Evolutionary conservation across 2,797 vertebrate species (phyloP), one percentile per base, ranked within the genome.

Genomic region (Liparis tanakae): DNA sequence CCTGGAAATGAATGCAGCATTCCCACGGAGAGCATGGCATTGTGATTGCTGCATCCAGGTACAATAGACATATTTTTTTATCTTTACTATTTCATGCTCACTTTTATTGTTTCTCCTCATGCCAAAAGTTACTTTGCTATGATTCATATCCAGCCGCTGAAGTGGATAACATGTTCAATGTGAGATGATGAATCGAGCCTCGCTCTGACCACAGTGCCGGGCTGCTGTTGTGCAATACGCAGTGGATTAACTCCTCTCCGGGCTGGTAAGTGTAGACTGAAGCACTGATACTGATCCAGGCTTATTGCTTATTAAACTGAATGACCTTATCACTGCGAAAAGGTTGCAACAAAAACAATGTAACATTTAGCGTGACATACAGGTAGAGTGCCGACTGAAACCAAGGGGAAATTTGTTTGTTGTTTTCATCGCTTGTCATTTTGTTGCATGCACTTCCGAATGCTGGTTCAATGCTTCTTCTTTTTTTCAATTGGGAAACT

Each of bases 251-350:
- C 80, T 87, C 84, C 70, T 74, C 58, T 65, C 58, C 79, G 66
- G 62, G 54, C 74, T 70, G 72, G n/a, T 72, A 37, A 39, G 55
- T 80, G 79, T 76, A 70, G 63, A 78, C 78, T 62, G 75, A 88
- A 56, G 58, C 64, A 54, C 81, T 71, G 83, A 87, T 79, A 89
- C 89, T 91, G 88, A 93, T 91, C 92, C 91, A 79, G 80, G 82
- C 81, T 88, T 93, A 92, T 86, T 85, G 85, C 87, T 90, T 89
- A 90, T 91, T 90, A 92, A 84, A 89, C 72, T 70, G 55, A 82
- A 79, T 79, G 85, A 92, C 93, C 91, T 93, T 91, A 90, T 85
- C 82, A 85, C 34, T 41, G 72, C 76, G 78, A 67, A 83, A 83
- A 85, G 89, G 85, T 85, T 83, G 70, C 72, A 64, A 69, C 37